Base-by-base conservation (phyloP, 2,113 vertebrate species). In the Coturnix japonica region DNA sequence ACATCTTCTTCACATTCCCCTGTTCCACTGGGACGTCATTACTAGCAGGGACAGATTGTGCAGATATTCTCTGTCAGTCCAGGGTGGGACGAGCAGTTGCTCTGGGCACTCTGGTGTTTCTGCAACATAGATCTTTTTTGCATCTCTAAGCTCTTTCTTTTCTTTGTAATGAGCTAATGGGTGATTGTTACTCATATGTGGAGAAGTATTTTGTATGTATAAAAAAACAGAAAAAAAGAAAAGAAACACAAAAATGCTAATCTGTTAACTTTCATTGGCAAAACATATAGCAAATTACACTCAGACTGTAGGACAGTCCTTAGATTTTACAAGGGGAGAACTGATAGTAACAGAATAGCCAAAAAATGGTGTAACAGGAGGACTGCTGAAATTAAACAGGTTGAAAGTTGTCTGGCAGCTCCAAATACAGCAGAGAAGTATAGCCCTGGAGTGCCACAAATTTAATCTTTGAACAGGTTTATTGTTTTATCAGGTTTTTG, bases 401-500 rank as follows among this genome's bases (percentile, higher is more conserved):
- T 95, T 94, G 96, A 90, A 95, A 94, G 64, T 85, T 94, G 77
- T 93, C 94, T 97, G 95, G 91, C 92, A 91, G 92, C 89, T 92
- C 92, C 95, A 82, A 96, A 96, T 94, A 61, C 95, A 89, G 89
- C 67, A 43, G 72, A 97, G 95, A 97, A 96, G 96, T 93, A 95
- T 61, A 82, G 90, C 93, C 86, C 93, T 44, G 8, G 95, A 94
- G 95, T 73, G 87, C 93, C 93, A 78, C 95, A 96, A 97, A 97
- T 97, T 94, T 96, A 91, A 77, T 94, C 93, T 93, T 87, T 75
- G 91, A 96, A 93, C 97, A 97, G 97, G 91, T 97, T 97, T 96
- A 96, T 94, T 95, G 96, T 95, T 96, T 97, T 95, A 90, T 95
- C 96, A 91, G 96, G 89, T 95, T 96, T 97, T 97, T 95, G 96